phyloP scores from a whole-genome alignment of 2,113 vertebrate genomes.

The Actenoides hombroni region DNA sequence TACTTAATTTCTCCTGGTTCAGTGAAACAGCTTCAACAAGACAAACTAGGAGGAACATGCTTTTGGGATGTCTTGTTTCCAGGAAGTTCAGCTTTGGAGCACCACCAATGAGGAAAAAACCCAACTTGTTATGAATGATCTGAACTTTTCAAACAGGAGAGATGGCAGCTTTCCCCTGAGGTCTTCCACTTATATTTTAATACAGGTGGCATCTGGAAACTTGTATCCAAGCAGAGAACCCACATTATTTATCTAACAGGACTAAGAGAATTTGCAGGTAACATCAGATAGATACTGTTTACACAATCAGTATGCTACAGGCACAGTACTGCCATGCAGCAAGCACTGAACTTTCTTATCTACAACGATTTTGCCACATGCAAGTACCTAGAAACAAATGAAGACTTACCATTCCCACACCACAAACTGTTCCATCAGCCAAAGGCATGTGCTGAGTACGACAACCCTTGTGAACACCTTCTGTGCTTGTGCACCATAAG shows the following conservation, averaged over 20 bases:
- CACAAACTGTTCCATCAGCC: conserved; percentile 92
- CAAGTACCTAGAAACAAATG: background rate
- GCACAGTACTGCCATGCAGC: background rate
- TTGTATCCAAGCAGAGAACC: background rate
- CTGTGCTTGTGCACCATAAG: conserved; percentile 93
- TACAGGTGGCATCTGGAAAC: background rate
- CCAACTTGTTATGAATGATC: background rate
- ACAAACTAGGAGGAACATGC: background rate
- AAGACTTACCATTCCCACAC: conserved; percentile 89
- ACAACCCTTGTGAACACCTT: conserved; percentile 90
- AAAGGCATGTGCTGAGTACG: conserved; percentile 97
- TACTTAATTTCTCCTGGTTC: background rate
- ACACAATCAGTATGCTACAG: background rate
- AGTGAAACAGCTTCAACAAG: background rate
- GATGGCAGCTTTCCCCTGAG: background rate
- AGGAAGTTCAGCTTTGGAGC: background rate
- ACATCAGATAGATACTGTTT: background rate
- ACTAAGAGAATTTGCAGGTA: background rate
- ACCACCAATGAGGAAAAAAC: background rate
- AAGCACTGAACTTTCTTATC: background rate
- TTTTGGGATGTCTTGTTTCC: background rate
- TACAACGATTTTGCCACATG: background rate
- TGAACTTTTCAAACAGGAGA: background rate
- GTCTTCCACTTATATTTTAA: background rate
- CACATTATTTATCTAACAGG: background rate